Evolutionary conservation across 2,113 vertebrate species (phyloP).

Genomic region (Pogonocichla stellata): DNA sequence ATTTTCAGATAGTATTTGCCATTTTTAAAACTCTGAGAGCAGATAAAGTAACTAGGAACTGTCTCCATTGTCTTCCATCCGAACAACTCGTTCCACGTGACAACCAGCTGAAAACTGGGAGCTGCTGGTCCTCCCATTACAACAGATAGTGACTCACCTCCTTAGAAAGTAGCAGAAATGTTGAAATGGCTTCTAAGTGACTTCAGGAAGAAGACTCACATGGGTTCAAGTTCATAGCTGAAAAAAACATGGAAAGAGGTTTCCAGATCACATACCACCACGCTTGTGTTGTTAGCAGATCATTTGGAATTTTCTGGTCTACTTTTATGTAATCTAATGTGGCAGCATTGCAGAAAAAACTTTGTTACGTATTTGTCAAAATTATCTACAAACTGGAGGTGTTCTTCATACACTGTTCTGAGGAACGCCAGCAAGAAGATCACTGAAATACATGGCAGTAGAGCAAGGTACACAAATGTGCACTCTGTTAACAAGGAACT

Average conservation of each 20-base stretch:
- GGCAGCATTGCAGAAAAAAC: not conserved
- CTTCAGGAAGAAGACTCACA: not conserved
- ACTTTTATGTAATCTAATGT: not conserved
- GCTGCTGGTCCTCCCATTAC: not conserved
- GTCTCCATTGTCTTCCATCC: not conserved
- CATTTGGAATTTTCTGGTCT: not conserved
- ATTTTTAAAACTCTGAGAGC: not conserved
- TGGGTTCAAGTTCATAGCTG: not conserved
- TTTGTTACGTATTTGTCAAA: not conserved
- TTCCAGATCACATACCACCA: not conserved
- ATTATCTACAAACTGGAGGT: not conserved
- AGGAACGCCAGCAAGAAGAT: not conserved
- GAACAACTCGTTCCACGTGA: not conserved
- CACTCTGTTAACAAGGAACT: not conserved
- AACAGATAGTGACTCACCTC: not conserved
- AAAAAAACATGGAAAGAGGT: not conserved
- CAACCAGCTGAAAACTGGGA: not conserved
- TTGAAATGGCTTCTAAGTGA: rapidly evolving
- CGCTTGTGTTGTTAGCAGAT: not conserved
- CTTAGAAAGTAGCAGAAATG: not conserved
- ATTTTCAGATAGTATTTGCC: not conserved
- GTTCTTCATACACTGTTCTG: not conserved
- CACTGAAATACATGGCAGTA: not conserved
- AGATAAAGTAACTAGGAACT: not conserved
- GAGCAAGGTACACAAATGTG: not conserved